Conservation (phyloP, 2,888 invertebrate genomes). For the Archips crataeganus region DNA sequence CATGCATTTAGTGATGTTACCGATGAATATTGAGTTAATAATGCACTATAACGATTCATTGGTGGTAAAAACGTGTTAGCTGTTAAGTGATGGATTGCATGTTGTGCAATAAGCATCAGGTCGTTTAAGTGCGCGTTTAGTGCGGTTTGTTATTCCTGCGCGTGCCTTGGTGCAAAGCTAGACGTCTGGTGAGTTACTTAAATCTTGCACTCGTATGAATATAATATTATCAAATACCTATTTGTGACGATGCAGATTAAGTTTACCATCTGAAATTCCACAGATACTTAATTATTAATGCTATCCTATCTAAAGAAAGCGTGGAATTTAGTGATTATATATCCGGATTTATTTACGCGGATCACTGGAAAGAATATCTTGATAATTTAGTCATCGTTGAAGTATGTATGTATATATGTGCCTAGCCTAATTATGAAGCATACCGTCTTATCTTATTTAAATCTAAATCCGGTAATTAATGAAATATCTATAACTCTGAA, state of each 20-base stretch:
- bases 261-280: neutral
- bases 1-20: constrained; percentile 28
- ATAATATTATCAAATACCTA: neutral
- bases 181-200: constrained; percentile 21
- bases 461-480: constrained; percentile 25
- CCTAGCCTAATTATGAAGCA: neutral
- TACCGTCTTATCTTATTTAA: constrained; percentile 2
- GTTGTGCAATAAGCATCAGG: constrained; percentile 14
- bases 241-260: neutral
- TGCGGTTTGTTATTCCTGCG: constrained; percentile 12
- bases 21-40: constrained; percentile 26
- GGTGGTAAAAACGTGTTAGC: constrained; percentile 33
- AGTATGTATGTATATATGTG: neutral
- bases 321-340: neutral
- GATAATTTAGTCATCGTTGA: neutral
- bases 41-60: constrained; percentile 20
- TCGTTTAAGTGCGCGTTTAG: constrained; percentile 5
- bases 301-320: neutral
- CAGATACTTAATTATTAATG: neutral
- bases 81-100: constrained; percentile 27
- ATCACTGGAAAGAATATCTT: neutral
- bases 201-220: neutral
- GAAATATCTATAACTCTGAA: constrained; percentile 19
- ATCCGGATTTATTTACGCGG: neutral
- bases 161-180: neutral